phyloP scores from a whole-genome alignment of 2,797 vertebrate genomes.

The Enteromius anoplus region DNA sequence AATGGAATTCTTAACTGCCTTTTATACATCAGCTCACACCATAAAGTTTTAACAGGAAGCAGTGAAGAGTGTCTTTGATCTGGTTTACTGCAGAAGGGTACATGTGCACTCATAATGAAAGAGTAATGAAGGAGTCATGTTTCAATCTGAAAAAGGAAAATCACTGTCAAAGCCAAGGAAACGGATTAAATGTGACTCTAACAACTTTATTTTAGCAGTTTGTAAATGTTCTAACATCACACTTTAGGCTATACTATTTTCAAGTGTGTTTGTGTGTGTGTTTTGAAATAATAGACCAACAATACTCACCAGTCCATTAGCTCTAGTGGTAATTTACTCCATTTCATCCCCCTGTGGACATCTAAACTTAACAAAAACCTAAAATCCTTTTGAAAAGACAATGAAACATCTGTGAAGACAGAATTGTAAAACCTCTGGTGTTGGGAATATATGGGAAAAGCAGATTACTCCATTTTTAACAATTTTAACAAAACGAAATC shows the following conservation, averaged over 20 bases:
- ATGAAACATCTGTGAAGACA: not conserved
- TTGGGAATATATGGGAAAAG: not conserved
- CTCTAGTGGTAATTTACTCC: not conserved
- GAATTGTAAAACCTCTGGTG: not conserved
- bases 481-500: too few species aligned
- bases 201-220: not conserved
- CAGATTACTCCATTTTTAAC: too few species aligned
- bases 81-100: conserved; percentile 60
- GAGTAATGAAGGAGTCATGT: conserved; percentile 64
- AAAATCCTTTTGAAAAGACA: not conserved
- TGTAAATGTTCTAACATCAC: not conserved
- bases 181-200: not conserved
- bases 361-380: not conserved
- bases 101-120: conserved; percentile 65
- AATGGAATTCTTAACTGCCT: conserved; percentile 63
- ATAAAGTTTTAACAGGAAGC: conserved; percentile 64
- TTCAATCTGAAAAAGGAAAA: conserved; percentile 34
- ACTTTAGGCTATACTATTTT: not conserved
- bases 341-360: not conserved
- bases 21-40: conserved; percentile 66
- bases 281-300: not conserved
- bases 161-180: conserved; percentile 37
- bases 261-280: not conserved
- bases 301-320: not conserved
- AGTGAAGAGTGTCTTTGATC: conserved; percentile 72